Percentiles rank a stretch among this genome's conserved stretches.
These are phyloP conservation scores for Reinhardtius hippoglossoides DNA, from an alignment of 2,113 vertebrate genomes.

Conservation along the genomic window DNA sequence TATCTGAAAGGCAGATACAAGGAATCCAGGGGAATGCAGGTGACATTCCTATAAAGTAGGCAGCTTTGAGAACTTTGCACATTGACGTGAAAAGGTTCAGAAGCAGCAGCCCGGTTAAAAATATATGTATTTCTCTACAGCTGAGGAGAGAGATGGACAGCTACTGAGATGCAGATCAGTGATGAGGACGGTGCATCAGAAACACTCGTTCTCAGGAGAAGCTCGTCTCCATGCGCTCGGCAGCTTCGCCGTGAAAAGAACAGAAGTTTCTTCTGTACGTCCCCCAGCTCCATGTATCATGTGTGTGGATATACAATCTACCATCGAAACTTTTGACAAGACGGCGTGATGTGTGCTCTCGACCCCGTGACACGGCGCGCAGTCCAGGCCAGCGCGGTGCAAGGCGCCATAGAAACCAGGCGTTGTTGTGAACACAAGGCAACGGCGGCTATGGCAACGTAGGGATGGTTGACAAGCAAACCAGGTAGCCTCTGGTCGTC, in stretches of 20 bases:
- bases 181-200: neutral
- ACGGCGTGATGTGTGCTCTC: conserved; percentile 73
- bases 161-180: neutral
- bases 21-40: conserved; percentile 44
- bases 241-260: neutral
- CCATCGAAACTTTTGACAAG: conserved; percentile 51
- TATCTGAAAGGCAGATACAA: conserved; percentile 66
- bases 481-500: conserved; percentile 64
- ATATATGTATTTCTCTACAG: conserved; percentile 14
- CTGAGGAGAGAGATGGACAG: conserved; percentile 12
- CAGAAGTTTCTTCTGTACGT: neutral
- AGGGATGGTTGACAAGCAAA: conserved; percentile 63
- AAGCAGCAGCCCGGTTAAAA: conserved; percentile 28
- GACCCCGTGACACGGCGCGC: conserved; percentile 40
- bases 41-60: conserved; percentile 54
- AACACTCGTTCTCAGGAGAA: neutral
- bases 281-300: conserved; percentile 27
- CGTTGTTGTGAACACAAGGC: conserved; percentile 80
- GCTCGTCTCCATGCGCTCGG: neutral
- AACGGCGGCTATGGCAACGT: conserved; percentile 74
- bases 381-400: conserved; percentile 8
- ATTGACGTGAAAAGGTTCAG: conserved; percentile 52
- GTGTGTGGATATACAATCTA: conserved; percentile 58
- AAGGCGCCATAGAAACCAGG: conserved; percentile 57
- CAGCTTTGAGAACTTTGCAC: conserved; percentile 65